Percentiles rank a stretch among this genome's conserved stretches.
phyloP scores from a whole-genome alignment of 2,797 vertebrate species.

The Hephaestus fuliginosus region DNA sequence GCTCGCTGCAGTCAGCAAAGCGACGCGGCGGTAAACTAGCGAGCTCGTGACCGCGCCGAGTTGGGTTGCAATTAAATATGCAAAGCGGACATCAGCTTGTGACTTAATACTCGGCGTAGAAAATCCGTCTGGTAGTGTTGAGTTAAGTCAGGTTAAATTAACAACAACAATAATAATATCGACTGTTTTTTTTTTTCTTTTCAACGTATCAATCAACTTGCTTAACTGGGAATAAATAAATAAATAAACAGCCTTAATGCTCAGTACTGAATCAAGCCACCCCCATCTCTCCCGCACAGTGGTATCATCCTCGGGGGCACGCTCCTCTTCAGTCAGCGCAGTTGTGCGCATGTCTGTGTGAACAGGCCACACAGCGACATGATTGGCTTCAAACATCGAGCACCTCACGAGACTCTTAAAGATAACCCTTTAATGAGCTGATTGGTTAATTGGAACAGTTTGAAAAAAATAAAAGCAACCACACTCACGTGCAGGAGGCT shows the following conservation, averaged over 20 bases:
- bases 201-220: neutral
- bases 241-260: neutral
- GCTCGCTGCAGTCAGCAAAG: neutral
- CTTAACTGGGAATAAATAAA: neutral
- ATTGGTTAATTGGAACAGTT: slow-evolving; percentile 6
- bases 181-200: neutral
- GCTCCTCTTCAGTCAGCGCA: slow-evolving; percentile 15
- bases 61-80: neutral
- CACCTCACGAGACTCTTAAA: neutral
- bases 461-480: neutral
- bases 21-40: neutral
- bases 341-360: slow-evolving; percentile 16
- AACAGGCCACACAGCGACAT: slow-evolving; percentile 1
- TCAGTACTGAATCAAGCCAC: slow-evolving; percentile 13
- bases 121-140: neutral
- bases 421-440: neutral
- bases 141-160: neutral
- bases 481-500: too few relatives aligned
- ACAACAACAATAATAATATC: neutral
- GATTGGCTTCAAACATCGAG: neutral
- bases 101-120: too few relatives aligned
- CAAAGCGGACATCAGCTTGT: neutral
- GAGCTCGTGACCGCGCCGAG: neutral
- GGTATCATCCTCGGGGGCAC: slow-evolving; percentile 48
- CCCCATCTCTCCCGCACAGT: slow-evolving; percentile 27